phyloP scores from a whole-genome alignment of 2,888 invertebrate species.

The Agriopis leucophaearia region DNA sequence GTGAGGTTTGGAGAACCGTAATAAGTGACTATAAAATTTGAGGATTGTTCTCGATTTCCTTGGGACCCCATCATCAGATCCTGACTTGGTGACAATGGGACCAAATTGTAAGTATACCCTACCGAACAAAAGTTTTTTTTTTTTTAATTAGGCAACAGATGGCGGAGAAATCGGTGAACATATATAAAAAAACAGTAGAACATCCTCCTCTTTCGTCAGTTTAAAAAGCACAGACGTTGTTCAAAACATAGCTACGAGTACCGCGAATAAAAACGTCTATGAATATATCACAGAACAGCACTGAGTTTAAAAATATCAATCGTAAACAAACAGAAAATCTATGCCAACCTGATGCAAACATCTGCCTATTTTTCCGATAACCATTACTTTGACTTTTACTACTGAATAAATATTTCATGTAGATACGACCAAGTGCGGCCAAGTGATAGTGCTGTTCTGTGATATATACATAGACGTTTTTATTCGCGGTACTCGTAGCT shows the following conservation, averaged over 20 bases:
- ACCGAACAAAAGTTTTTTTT: no score
- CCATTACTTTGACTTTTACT: slow-evolving; percentile 11
- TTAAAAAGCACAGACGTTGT: background rate
- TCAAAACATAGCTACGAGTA: background rate
- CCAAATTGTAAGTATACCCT: no score
- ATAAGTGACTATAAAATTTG: no score
- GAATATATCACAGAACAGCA: slow-evolving; percentile 4
- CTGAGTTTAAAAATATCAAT: slow-evolving; percentile 17
- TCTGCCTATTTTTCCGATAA: slow-evolving; percentile 13
- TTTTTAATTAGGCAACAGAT: no score
- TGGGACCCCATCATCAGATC: no score
- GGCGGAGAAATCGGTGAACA: no score
- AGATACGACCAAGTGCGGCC: no score
- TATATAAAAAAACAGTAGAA: no score
- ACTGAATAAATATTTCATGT: slow-evolving; percentile 8
- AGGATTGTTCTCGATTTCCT: no score
- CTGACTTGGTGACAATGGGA: no score
- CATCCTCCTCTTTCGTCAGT: no score
- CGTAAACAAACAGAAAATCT: slow-evolving; percentile 12
- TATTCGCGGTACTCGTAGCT: background rate
- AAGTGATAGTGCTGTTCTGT: slow-evolving; percentile 5
- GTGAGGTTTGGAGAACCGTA: no score
- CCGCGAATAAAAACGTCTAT: slow-evolving; percentile 1
- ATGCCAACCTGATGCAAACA: slow-evolving; percentile 13
- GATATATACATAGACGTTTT: background rate